A percentile compares a stretch with the other conserved stretches of the same genome.
Evolutionary conservation across 2,888 invertebrate genomes (phyloP).

Genomic region (Strigamia maritima): DNA sequence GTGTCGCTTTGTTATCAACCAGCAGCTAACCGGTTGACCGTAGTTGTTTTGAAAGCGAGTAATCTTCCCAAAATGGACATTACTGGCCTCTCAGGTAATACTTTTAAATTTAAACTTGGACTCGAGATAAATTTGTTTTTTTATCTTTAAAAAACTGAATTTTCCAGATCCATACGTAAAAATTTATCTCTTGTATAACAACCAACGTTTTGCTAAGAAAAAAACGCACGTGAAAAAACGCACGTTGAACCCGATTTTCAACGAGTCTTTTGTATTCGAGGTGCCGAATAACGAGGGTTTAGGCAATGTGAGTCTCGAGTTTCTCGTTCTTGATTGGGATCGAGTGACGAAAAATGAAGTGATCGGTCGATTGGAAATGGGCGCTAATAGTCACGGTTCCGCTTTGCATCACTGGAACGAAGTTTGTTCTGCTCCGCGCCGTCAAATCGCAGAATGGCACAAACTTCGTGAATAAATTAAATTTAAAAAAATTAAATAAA

Average conservation of each 20-base stretch:
- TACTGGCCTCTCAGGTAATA: slow-evolving; percentile 75
- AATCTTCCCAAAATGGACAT: slow-evolving; percentile 98
- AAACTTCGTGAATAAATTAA: slow-evolving; percentile 76
- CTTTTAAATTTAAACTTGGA: no score
- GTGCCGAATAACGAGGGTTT: slow-evolving; percentile 78
- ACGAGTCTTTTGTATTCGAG: slow-evolving; percentile 97
- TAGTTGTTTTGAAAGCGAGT: slow-evolving; percentile 93
- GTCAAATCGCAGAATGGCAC: slow-evolving; percentile 99
- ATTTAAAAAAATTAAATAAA: neutral
- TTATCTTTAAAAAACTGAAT: neutral
- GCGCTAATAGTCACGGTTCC: slow-evolving; percentile 67
- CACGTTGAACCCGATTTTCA: slow-evolving; percentile 96
- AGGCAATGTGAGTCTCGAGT: slow-evolving; percentile 78
- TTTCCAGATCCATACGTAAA: slow-evolving; percentile 88
- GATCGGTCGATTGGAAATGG: slow-evolving; percentile 91
- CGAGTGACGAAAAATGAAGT: slow-evolving; percentile 98
- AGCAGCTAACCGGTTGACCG: slow-evolving; percentile 89
- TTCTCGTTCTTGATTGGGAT: slow-evolving; percentile 93
- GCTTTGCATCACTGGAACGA: slow-evolving; percentile 95
- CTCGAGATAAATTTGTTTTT: neutral
- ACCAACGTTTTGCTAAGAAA: slow-evolving; percentile 97
- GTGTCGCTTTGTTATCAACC: slow-evolving; percentile 98
- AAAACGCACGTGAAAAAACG: slow-evolving; percentile 98
- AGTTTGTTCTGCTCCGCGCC: slow-evolving; percentile 91
- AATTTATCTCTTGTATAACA: slow-evolving; percentile 93